phyloP scores from a whole-genome alignment of 2,113 vertebrate species.

The Hemichromis elongatus region DNA sequence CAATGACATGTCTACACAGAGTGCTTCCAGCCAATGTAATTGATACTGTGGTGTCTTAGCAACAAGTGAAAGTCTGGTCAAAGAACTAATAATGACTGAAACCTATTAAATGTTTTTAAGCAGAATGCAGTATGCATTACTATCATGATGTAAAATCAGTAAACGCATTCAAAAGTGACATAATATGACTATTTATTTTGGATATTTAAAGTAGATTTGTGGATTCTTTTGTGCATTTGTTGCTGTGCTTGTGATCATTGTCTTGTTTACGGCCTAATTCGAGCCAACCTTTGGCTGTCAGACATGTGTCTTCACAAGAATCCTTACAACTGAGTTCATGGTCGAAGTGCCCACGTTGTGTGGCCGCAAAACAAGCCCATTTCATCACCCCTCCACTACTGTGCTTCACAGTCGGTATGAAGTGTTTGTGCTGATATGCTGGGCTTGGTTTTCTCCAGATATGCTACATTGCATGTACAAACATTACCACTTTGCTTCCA shows the following conservation, averaged over 20 bases:
- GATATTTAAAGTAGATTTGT: background rate
- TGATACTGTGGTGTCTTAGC: too few species aligned
- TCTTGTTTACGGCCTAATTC: background rate
- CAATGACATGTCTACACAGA: background rate
- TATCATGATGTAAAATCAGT: background rate
- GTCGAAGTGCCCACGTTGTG: background rate
- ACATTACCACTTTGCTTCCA: background rate
- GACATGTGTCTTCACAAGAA: background rate
- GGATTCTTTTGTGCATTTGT: background rate
- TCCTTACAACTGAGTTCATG: background rate
- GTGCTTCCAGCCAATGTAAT: background rate
- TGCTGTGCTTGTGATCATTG: background rate
- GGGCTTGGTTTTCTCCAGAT: background rate
- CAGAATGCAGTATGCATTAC: background rate
- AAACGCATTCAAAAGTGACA: background rate
- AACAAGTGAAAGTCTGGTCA: too few species aligned
- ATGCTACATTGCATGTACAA: background rate
- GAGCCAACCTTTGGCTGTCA: background rate
- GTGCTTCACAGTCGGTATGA: background rate
- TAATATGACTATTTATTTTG: background rate
- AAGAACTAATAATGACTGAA: too few species aligned
- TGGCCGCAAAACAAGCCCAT: background rate
- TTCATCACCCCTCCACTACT: background rate
- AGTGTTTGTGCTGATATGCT: background rate
- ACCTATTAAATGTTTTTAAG: background rate